Evolutionary conservation across 2,888 invertebrate species (phyloP), one percentile per base, ranked within the genome.

Genomic region (Lepetodrilus schrolli): DNA sequence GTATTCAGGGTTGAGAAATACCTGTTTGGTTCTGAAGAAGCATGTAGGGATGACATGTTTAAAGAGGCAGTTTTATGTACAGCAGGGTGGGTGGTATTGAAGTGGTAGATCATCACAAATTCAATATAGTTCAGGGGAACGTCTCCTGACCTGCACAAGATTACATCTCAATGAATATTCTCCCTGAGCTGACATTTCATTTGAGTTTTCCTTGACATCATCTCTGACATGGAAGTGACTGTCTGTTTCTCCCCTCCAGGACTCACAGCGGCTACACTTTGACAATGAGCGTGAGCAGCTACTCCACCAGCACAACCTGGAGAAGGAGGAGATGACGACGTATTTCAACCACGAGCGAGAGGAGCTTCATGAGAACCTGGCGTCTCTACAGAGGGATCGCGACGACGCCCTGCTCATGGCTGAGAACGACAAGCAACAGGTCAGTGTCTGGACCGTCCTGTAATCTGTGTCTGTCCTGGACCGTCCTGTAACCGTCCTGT

Each of bases 391-490:
- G 86, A 93, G 96, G 86, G 97, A 98, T 84, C 95, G 97, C 80
- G 97, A 98, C 86, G 97, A 97, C 88, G 94, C 96, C 0, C 93
- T 97, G 89, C 92, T 97, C 50, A 91, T 96, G 68, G 96, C 97
- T 0, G 97, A 98, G 91, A 97, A 96, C 89, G 97, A 98, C 85
- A 97, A 97, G 83, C 97, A 98, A 85, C 97, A 97, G 91, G 95
- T 96, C 21, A 91, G 96, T 17, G 1, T 26, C 23, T n/a, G 4
- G 5, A 5, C 26, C 10, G n/a, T 8, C 20, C 36, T n/a, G 30
- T 38, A n/a, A n/a, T n/a, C n/a, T n/a, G n/a, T n/a, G n/a, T n/a
- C n/a, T n/a, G n/a, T n/a, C n/a, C n/a, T n/a, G n/a, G n/a, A n/a
- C n/a, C n/a, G n/a, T n/a, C n/a, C n/a, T n/a, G n/a, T n/a, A n/a